Conservation (phyloP, 2,113 vertebrate species). For the Anthoscopus minutus region DNA sequence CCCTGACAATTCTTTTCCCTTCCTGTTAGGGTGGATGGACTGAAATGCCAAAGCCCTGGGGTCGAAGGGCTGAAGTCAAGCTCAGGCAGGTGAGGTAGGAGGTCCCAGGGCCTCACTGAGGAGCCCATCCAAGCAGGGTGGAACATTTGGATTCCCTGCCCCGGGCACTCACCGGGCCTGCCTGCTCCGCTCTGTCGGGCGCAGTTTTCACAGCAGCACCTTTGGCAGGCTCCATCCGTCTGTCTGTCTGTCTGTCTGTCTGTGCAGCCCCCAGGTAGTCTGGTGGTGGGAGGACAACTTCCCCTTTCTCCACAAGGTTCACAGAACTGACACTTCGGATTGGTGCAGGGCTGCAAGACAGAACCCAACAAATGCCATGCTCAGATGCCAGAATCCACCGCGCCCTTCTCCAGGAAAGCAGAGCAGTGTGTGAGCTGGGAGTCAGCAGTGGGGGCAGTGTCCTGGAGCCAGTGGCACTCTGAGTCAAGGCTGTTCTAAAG, state of each 20-base stretch:
- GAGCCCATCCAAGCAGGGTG: neutral
- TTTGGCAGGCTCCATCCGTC: neutral
- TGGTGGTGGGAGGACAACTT: conserved; percentile 81
- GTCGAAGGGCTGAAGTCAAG: neutral
- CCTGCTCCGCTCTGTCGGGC: neutral
- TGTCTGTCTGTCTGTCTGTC: conserved; percentile 40
- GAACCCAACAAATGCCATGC: neutral
- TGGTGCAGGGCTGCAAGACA: conserved; percentile 66
- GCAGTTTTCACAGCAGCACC: neutral
- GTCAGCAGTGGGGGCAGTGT: rapidly evolving
- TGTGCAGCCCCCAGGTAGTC: conserved; percentile 79
- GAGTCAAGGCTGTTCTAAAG: neutral
- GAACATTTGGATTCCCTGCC: too few relatives aligned
- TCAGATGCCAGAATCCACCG: neutral
- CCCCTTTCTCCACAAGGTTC: conserved; percentile 77
- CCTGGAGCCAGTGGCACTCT: neutral
- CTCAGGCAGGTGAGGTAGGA: neutral
- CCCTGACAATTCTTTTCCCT: neutral
- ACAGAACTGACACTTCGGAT: conserved; percentile 75
- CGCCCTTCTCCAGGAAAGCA: neutral
- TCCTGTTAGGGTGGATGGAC: neutral
- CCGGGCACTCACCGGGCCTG: conserved; percentile 51
- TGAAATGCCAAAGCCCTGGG: neutral
- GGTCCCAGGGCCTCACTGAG: neutral
- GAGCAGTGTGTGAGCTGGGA: neutral